Evolutionary conservation across 2,113 vertebrate genomes (phyloP).

Genomic region (Trogon melanurus): DNA sequence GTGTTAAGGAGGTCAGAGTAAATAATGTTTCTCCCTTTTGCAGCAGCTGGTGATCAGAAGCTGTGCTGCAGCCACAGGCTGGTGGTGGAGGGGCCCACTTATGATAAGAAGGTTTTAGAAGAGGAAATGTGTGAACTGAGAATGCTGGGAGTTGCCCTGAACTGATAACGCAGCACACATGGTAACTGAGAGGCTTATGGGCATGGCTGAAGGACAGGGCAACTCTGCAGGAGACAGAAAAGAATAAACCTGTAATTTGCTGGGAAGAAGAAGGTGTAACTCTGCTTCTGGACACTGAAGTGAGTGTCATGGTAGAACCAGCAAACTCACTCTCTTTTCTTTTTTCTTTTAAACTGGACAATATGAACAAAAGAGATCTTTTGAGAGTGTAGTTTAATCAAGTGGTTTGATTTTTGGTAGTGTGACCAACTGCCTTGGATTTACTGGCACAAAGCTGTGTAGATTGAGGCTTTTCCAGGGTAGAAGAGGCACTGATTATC

Average conservation of each 20-base stretch:
- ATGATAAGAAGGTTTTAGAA: background rate
- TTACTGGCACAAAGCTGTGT: background rate
- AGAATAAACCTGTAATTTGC: background rate
- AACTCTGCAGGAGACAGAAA: background rate
- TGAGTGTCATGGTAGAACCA: background rate
- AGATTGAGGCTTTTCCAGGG: background rate
- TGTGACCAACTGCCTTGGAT: background rate
- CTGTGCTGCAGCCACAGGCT: background rate
- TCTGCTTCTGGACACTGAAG: background rate
- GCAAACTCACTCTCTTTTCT: background rate
- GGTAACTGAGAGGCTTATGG: fast-evolving
- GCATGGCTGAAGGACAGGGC: background rate
- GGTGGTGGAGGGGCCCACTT: background rate
- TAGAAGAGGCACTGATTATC: fast-evolving
- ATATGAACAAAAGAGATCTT: background rate
- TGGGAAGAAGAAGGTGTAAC: background rate
- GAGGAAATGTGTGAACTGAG: background rate
- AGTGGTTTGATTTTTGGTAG: background rate
- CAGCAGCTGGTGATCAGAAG: background rate
- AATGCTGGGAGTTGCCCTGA: background rate
- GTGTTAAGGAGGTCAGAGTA: background rate
- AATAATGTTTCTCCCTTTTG: background rate
- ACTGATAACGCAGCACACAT: background rate
- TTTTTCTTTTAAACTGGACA: background rate
- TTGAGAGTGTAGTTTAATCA: background rate